Evolutionary conservation across 1,140 invertebrate genomes (phyloP).

Genomic region (Mya arenaria): DNA sequence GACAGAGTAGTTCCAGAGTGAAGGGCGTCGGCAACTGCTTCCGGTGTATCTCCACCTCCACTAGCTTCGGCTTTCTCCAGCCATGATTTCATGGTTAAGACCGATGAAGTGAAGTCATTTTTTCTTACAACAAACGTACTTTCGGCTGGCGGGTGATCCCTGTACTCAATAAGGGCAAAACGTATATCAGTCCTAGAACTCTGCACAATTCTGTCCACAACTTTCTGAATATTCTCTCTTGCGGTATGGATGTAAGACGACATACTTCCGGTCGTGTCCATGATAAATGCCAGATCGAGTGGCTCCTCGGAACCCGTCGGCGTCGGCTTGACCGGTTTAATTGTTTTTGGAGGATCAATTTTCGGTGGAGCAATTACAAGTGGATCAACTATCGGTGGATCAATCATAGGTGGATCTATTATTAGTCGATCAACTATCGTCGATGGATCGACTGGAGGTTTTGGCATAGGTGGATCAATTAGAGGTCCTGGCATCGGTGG

Average conservation of each 20-base stretch:
- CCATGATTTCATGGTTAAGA: conserved; percentile 66
- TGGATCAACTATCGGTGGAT: no score
- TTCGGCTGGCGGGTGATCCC: conserved; percentile 66
- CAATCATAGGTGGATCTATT: no score
- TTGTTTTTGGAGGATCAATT: no score
- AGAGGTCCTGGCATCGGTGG: no score
- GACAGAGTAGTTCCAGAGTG: conserved; percentile 57
- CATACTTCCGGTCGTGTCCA: conserved; percentile 73
- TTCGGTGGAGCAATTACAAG: no score
- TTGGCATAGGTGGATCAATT: no score
- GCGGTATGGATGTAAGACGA: conserved; percentile 64
- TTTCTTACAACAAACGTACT: conserved; percentile 58
- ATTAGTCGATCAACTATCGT: no score
- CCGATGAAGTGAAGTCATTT: conserved; percentile 65
- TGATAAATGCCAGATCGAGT: conserved; percentile 70
- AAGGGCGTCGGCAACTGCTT: conserved; percentile 69
- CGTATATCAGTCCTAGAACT: conserved; percentile 63
- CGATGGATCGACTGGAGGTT: no score
- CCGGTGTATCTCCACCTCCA: conserved; percentile 69
- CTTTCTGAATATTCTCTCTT: conserved; percentile 60
- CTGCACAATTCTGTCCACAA: conserved; percentile 69
- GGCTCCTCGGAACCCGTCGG: no score
- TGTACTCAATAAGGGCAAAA: conserved; percentile 69
- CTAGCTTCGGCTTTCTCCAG: conserved; percentile 55
- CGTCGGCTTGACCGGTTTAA: no score